Percentiles rank a stretch among this genome's conserved stretches.
These are phyloP conservation scores for Pseudomyrmex cubaensis DNA, from an alignment of 1,140 invertebrate species.

Conservation along the genomic window DNA sequence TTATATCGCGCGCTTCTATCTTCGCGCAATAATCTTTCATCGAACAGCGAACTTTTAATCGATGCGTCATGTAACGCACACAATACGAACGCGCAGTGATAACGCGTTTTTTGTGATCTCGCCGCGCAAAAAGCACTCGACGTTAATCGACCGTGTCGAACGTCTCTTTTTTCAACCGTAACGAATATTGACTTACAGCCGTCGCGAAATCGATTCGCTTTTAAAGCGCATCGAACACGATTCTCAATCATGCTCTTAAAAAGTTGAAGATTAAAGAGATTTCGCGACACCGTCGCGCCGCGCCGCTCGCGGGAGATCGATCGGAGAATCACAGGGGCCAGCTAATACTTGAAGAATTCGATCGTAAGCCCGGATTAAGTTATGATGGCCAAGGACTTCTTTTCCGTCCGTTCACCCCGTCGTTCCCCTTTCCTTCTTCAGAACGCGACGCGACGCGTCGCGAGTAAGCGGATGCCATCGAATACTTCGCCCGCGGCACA, in stretches of 20 bases:
- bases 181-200: constrained; percentile 41
- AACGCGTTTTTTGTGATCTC: constrained; percentile 60
- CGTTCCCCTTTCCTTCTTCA: constrained; percentile 19
- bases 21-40: constrained; percentile 33
- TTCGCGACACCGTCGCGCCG: constrained; percentile 21
- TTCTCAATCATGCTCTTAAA: constrained; percentile 26
- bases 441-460: constrained; percentile 36
- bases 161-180: constrained; percentile 18
- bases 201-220: constrained; percentile 61
- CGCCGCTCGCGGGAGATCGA: constrained; percentile 29
- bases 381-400: constrained; percentile 66
- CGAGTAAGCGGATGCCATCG: constrained; percentile 46
- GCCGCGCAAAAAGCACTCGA: constrained; percentile 36
- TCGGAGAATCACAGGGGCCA: background rate
- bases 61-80: constrained; percentile 36
- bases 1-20: constrained; percentile 11
- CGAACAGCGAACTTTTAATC: constrained; percentile 33
- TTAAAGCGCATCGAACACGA: constrained; percentile 46
- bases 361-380: constrained; percentile 73
- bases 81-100: background rate
- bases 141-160: constrained; percentile 54
- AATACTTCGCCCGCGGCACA: constrained; percentile 52
- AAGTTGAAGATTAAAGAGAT: constrained; percentile 46
- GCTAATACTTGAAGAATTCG: constrained; percentile 56
- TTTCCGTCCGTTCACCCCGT: constrained; percentile 50